These are phyloP conservation scores for Notothenia rossii DNA, from an alignment of 2,113 vertebrate genomes.

Conservation along the genomic window DNA sequence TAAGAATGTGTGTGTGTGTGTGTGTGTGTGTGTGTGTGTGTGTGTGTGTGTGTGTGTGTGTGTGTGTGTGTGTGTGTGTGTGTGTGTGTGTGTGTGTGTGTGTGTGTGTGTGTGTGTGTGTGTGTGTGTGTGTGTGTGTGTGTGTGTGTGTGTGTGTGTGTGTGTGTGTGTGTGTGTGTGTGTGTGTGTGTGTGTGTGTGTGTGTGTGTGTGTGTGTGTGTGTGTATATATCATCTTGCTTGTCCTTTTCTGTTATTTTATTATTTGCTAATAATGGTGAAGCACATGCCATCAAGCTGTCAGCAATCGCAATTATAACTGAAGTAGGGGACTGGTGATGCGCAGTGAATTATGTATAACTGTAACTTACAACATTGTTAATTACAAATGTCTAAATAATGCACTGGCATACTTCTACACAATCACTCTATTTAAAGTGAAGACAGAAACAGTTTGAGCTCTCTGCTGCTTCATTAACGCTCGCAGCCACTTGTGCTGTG, in stretches of 20 bases:
- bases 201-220: background rate
- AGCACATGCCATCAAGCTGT: conserved; percentile 11
- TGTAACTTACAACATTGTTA: conserved; percentile 25
- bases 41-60: conserved; percentile 8
- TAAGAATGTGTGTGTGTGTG: conserved; percentile 2
- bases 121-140: too few species aligned
- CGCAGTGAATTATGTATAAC: conserved; percentile 9
- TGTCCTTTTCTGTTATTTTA: background rate
- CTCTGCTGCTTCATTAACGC: conserved; percentile 43
- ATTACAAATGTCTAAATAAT: conserved; percentile 47
- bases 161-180: too few species aligned
- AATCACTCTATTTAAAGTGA: conserved; percentile 50
- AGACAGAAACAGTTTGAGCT: conserved; percentile 28
- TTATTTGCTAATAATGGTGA: conserved; percentile 2
- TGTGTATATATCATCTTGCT: background rate
- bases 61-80: too few species aligned
- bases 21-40: background rate
- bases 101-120: background rate
- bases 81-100: too few species aligned
- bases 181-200: background rate
- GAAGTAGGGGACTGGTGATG: background rate
- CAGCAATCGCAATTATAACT: background rate
- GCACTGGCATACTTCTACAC: conserved; percentile 18
- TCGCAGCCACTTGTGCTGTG: conserved; percentile 29
- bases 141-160: too few species aligned